These are phyloP conservation scores for Rhaphigaster nebulosa DNA, from an alignment of 2,888 invertebrate species.

Conservation along the genomic window DNA sequence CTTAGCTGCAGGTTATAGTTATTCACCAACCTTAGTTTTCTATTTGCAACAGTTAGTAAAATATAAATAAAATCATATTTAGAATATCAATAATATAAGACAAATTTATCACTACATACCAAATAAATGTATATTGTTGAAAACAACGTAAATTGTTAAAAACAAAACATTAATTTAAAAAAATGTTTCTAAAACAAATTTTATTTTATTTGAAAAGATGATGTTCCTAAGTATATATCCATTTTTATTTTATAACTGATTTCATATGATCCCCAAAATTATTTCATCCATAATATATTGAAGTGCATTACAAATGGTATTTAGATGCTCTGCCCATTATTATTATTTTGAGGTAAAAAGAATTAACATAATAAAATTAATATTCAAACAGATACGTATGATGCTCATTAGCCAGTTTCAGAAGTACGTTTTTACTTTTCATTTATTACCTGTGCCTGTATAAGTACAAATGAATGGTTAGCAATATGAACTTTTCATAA, in stretches of 20 bases:
- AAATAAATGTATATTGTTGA: neutral
- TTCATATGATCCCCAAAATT: neutral
- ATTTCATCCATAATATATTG: neutral
- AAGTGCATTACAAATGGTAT: neutral
- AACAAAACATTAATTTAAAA: neutral
- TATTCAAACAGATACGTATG: neutral
- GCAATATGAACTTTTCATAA: constrained; percentile 12
- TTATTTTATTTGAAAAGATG: neutral
- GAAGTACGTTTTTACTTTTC: neutral
- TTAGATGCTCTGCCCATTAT: neutral
- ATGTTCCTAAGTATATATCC: neutral
- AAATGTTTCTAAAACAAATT: neutral
- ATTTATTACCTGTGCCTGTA: constrained; percentile 44
- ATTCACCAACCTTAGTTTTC: constrained; percentile 18
- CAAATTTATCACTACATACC: neutral
- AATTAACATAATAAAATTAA: neutral
- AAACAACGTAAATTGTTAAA: neutral
- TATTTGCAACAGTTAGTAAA: constrained; percentile 8
- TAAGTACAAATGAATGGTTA: constrained; percentile 41
- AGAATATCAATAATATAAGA: neutral
- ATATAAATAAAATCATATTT: neutral
- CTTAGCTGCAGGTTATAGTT: neutral
- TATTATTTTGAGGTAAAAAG: neutral
- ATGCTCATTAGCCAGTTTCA: neutral
- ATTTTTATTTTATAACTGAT: neutral